Evolutionary conservation across 2,888 invertebrate genomes (phyloP).

Genomic region (Drosophila setosimentum): DNA sequence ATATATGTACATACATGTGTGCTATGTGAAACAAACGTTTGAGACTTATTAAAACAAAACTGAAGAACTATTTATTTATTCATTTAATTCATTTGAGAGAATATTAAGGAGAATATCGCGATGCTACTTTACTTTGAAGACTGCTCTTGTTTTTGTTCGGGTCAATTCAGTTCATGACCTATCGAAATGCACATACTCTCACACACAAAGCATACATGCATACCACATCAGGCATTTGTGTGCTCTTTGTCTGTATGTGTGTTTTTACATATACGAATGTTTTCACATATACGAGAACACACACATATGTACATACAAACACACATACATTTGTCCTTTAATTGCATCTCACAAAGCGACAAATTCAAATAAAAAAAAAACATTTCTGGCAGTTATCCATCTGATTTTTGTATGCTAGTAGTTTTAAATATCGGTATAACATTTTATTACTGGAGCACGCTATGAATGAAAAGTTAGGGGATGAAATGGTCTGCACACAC

Average conservation of each 20-base stretch:
- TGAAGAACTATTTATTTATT: not conserved
- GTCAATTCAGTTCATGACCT: conserved; percentile 77
- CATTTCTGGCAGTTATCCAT: conserved; percentile 27
- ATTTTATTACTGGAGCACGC: conserved; percentile 74
- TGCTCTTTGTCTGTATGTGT: not conserved
- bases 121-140: conserved; percentile 11
- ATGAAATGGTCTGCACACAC: conserved; percentile 51
- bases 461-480: conserved; percentile 75
- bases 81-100: not conserved
- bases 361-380: conserved; percentile 17
- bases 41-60: not conserved
- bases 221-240: conserved; percentile 12
- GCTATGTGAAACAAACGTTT: not conserved
- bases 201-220: conserved; percentile 8
- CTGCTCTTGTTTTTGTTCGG: conserved; percentile 48
- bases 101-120: conserved; percentile 15
- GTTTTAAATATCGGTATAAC: conserved; percentile 59
- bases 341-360: conserved; percentile 7
- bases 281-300: not conserved
- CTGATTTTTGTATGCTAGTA: conserved; percentile 15
- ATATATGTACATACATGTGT: conserved; percentile 19
- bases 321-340: conserved; percentile 19
- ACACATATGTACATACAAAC: not conserved
- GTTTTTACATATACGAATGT: conserved; percentile 1
- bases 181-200: conserved; percentile 51